Evolutionary conservation across 1,140 invertebrate genomes (phyloP), one percentile per base, ranked within the genome.

Genomic region (Drosophila sucinea): DNA sequence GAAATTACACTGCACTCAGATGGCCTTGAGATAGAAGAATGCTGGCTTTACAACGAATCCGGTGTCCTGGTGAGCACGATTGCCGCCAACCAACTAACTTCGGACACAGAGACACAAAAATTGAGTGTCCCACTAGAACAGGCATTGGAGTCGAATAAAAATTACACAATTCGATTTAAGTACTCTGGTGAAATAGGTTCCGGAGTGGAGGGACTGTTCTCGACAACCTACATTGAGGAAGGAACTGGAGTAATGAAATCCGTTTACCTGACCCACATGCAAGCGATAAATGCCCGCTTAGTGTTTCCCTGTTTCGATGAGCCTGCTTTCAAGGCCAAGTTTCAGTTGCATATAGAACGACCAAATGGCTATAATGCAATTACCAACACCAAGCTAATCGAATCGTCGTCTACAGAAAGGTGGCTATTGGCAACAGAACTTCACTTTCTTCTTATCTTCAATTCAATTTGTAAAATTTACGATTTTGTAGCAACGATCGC

Each of bases 251-350:
- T 40, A 35, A 91, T 67, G 91, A 93, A 85, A 79, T 92, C 94
- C 86, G 92, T 97, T 55, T 93, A 94, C 0, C 93, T 94, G 1
- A 97, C 97, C 30, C 97, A 98, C 84, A 95, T 98, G 81, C 95
- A 98, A 84, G 95, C 97, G 1, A 95, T 96, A 1, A 95, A 96
- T 90, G 97, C 98, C 0, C 94, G 97, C 40, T 93, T 95, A 44
- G 96, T 97, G 0, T 98, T 98, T 81, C 98, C 98, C 0, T 98
- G 97, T 91, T 97, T 98, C 90, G 98, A 98, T 91, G 98, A 98
- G 82, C 97, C 97, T 0, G 94, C 95, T 1, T 94, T 98, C 58
- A 98, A 98, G 91, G 96, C 97, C 2, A 94, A 93, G 1, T 98
- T 97, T 81, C 93, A 91, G 25, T 82, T 98, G 3, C 94, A 94